Percentiles rank a stretch among this genome's conserved stretches.
phyloP scores from a whole-genome alignment of 2,888 invertebrate species.

The Yponomeuta plumbellus region DNA sequence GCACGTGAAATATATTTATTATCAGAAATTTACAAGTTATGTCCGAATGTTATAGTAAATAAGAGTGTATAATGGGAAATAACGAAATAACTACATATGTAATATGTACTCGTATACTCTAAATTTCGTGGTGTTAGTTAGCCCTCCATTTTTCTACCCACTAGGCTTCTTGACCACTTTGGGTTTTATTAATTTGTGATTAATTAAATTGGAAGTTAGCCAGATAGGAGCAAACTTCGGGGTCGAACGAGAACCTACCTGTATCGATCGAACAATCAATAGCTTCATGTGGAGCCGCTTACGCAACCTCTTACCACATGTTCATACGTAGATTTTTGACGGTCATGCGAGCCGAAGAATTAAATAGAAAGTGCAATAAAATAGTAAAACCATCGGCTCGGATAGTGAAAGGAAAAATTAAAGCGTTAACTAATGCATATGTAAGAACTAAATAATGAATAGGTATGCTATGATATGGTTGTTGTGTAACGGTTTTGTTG shows the following conservation, averaged over 20 bases:
- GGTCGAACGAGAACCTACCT: background rate
- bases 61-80: too few species aligned
- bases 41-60: too few species aligned
- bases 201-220: background rate
- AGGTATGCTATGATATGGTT: background rate
- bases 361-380: constrained; percentile 66
- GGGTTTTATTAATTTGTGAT: too few species aligned
- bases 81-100: too few species aligned
- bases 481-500: background rate
- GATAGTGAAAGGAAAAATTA: constrained; percentile 62
- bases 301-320: background rate
- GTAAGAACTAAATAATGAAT: constrained; percentile 1
- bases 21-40: too few species aligned
- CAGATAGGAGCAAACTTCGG: background rate
- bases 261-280: background rate
- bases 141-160: too few species aligned
- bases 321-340: constrained; percentile 26
- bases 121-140: too few species aligned
- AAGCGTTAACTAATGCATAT: constrained; percentile 12
- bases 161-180: too few species aligned
- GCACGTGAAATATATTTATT: too few species aligned
- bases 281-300: background rate
- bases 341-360: constrained; percentile 46
- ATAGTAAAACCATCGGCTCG: constrained; percentile 47
- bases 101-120: too few species aligned